phyloP scores from a whole-genome alignment of 2,113 vertebrate species.

The Anoura caudifer region DNA sequence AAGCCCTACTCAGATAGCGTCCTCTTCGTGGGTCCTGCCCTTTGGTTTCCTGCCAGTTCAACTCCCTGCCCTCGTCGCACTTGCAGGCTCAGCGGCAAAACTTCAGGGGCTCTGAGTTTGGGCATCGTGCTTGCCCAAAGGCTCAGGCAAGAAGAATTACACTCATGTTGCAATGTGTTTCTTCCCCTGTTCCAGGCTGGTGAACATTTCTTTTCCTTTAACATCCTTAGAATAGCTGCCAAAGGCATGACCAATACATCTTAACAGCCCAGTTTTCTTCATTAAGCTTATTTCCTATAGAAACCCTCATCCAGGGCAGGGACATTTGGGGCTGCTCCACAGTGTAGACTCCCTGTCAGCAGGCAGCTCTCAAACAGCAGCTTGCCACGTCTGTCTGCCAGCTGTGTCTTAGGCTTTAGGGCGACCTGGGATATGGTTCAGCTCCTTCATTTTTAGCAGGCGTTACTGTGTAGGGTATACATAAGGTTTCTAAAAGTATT shows the following conservation, averaged over 20 bases:
- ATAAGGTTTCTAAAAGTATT: background rate
- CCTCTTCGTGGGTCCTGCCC: background rate
- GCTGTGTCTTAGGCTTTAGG: background rate
- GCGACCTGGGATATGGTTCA: background rate
- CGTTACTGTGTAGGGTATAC: background rate
- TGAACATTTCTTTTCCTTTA: background rate
- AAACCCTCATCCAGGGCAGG: background rate
- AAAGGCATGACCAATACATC: background rate
- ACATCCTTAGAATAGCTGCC: background rate
- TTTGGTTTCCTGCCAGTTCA: background rate
- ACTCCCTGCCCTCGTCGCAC: background rate
- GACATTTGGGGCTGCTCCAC: background rate
- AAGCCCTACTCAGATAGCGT: background rate
- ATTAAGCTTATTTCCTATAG: background rate
- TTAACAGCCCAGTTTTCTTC: background rate
- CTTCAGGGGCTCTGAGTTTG: background rate
- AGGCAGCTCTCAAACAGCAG: background rate
- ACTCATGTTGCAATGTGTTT: background rate
- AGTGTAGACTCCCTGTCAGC: background rate
- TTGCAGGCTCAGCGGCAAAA: background rate
- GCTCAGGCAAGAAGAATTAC: background rate
- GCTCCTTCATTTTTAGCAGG: conserved; percentile 33
- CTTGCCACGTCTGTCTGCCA: background rate
- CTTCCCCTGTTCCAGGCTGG: background rate
- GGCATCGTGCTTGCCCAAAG: background rate